Conservation (phyloP, 1,140 invertebrate genomes). For the Aphelenchoides besseyi region DNA sequence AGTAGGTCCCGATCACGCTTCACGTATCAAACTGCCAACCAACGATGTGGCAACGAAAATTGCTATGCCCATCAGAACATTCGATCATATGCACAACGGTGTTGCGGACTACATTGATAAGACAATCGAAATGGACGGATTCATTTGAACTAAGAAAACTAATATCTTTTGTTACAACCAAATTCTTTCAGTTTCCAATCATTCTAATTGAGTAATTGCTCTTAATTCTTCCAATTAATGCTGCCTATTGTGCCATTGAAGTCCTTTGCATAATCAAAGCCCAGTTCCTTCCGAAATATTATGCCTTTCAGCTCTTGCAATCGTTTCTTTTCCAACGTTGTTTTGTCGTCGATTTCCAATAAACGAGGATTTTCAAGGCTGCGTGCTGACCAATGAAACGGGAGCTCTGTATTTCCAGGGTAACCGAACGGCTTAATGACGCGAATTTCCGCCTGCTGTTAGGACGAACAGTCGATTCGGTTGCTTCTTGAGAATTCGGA, state of each 20-base stretch:
- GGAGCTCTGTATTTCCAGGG: neutral
- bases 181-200: conserved; percentile 4
- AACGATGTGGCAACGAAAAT: neutral
- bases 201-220: neutral
- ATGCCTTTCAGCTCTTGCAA: neutral
- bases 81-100: neutral
- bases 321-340: neutral
- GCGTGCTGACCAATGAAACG: neutral
- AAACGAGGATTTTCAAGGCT: conserved; percentile 1
- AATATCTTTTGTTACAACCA: neutral
- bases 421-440: neutral
- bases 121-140: conserved; percentile 14
- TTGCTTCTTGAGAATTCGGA: too few relatives aligned
- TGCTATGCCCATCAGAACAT: neutral
- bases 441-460: too few relatives aligned
- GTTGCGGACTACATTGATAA: neutral
- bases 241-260: neutral
- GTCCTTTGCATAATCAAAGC: too few relatives aligned
- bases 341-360: neutral
- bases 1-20: conserved; percentile 49
- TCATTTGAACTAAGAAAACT: neutral
- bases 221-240: neutral
- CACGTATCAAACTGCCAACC: conserved; percentile 20
- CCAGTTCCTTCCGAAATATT: too few relatives aligned
- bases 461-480: too few relatives aligned